Percentiles rank a stretch among this genome's conserved stretches.
Evolutionary conservation across 2,113 vertebrate species (phyloP).

Genomic region (Damaliscus lunatus): DNA sequence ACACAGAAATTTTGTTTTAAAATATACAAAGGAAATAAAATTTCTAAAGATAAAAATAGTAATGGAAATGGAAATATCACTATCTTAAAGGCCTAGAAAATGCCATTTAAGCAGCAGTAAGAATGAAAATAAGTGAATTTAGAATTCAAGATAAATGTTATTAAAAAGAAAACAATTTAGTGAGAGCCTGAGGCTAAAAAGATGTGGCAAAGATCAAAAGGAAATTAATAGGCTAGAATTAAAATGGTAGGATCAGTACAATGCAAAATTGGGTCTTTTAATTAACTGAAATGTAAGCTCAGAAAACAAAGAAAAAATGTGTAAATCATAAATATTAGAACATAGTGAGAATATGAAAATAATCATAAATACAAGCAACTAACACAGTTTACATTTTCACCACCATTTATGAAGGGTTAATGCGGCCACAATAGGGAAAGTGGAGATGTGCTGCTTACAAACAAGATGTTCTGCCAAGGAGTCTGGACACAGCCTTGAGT

Average conservation of each 20-base stretch:
- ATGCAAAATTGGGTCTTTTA: background rate
- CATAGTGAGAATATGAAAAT: background rate
- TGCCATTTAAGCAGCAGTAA: background rate
- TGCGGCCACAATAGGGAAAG: too few species aligned
- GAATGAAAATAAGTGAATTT: background rate
- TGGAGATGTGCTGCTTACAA: too few species aligned
- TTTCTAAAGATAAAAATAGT: background rate
- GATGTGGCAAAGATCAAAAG: background rate
- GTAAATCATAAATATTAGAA: background rate
- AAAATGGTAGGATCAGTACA: background rate
- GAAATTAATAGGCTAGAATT: background rate
- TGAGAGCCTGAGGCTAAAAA: background rate
- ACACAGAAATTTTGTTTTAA: background rate
- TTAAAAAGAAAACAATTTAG: background rate
- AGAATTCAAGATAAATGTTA: background rate
- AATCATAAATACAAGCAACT: background rate
- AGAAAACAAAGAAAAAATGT: background rate
- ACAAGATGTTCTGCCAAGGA: too few species aligned
- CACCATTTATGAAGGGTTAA: background rate
- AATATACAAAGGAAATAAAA: background rate
- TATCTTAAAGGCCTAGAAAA: background rate
- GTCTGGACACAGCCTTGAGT: too few species aligned
- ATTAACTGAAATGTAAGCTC: background rate
- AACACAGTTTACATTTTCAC: background rate
- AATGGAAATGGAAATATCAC: background rate